Conservation (phyloP, 2,797 vertebrate species). For the Cygnus olor region DNA sequence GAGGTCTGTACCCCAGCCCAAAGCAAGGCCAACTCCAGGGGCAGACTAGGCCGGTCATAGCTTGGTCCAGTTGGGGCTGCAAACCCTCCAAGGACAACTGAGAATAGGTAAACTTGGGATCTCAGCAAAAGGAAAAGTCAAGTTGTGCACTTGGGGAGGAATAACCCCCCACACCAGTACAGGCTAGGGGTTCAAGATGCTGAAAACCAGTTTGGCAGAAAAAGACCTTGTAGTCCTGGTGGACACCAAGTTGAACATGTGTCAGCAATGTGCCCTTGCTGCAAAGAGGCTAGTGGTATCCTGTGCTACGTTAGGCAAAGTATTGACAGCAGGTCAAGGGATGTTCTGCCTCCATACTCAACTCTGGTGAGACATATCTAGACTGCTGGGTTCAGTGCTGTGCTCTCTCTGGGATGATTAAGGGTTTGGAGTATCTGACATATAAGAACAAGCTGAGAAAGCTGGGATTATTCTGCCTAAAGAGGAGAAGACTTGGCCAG, state of each 20-base stretch:
- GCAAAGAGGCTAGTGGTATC: background rate
- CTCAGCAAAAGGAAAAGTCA: background rate
- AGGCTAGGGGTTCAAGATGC: fast-evolving
- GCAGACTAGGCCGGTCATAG: background rate
- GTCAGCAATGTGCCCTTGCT: background rate
- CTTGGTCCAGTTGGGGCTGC: background rate
- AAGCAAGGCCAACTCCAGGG: background rate
- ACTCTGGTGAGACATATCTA: background rate
- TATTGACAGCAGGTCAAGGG: background rate
- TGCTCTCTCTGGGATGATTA: too few relatives aligned
- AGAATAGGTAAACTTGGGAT: background rate
- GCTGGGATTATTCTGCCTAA: too few relatives aligned
- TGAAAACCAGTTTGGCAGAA: background rate
- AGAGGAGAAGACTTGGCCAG: too few relatives aligned
- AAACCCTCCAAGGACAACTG: background rate
- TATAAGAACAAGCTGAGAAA: too few relatives aligned
- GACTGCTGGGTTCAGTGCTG: background rate
- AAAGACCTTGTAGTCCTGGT: background rate
- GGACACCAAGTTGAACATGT: background rate
- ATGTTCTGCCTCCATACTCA: background rate
- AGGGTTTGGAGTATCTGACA: too few relatives aligned
- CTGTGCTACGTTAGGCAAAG: background rate
- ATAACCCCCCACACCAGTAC: background rate
- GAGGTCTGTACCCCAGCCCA: background rate
- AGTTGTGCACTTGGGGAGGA: background rate